These are phyloP conservation scores for Anguilla anguilla DNA, from an alignment of 2,797 vertebrate species.

Conservation along the genomic window DNA sequence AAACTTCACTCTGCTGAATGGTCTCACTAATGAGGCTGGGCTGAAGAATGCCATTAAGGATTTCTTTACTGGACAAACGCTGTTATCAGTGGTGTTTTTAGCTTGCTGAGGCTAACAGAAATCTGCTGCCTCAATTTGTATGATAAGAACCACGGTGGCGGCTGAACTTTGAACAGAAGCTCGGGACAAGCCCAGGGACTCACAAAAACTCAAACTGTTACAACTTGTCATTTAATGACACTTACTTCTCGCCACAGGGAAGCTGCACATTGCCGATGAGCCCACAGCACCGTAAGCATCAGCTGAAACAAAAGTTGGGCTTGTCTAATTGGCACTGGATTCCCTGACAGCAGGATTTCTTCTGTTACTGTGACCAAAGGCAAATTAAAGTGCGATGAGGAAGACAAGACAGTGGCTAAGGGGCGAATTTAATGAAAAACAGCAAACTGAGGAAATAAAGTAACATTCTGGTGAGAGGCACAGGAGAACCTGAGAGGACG, in stretches of 20 bases:
- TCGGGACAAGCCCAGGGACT: background rate
- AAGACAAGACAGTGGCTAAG: background rate
- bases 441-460: background rate
- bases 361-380: background rate
- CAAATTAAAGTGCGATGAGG: background rate
- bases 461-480: background rate
- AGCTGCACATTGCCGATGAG: background rate
- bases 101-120: conserved; percentile 6
- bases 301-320: background rate
- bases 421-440: background rate
- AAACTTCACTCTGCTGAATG: background rate
- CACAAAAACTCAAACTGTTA: background rate
- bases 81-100: background rate
- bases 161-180: conserved; percentile 1
- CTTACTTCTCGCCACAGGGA: conserved; percentile 12
- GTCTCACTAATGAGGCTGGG: background rate
- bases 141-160: background rate
- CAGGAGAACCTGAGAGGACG: background rate
- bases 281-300: background rate
- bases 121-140: background rate
- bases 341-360: background rate
- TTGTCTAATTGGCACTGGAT: background rate
- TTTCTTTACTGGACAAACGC: background rate
- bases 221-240: background rate
- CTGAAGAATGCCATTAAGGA: background rate